phyloP scores from a whole-genome alignment of 2,113 vertebrate genomes.

The Leptocoma aspasia region DNA sequence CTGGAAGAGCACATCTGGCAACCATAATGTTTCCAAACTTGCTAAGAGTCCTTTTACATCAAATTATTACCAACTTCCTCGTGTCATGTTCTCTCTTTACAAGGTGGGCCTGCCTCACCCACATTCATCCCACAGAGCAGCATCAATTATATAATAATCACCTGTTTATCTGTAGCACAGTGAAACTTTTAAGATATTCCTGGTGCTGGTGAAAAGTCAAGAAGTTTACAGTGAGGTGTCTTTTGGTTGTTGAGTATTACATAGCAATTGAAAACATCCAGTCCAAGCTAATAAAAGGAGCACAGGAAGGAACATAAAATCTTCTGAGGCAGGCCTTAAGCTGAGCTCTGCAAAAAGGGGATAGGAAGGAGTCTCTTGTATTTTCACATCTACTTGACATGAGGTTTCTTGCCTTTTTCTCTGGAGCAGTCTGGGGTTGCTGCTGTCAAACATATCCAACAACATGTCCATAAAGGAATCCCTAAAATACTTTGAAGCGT shows the following conservation, averaged over 20 bases:
- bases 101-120: background rate
- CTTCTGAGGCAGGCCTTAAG: background rate
- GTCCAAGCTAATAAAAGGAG: background rate
- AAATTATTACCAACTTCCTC: constrained; percentile 16
- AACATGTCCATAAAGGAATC: background rate
- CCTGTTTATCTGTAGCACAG: background rate
- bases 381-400: background rate
- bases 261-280: background rate
- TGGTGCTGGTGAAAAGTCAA: background rate
- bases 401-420: background rate
- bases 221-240: background rate
- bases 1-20: constrained; percentile 61
- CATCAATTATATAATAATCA: background rate
- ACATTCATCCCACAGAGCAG: background rate
- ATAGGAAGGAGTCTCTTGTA: background rate
- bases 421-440: background rate
- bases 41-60: constrained; percentile 18
- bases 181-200: background rate
- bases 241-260: background rate
- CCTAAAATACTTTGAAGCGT: background rate
- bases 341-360: background rate
- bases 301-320: background rate
- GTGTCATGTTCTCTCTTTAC: background rate
- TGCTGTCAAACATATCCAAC: background rate
- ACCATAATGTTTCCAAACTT: constrained; percentile 20